Evolutionary conservation across 2,113 vertebrate genomes (phyloP).

Genomic region (Dipodomys stephensi): DNA sequence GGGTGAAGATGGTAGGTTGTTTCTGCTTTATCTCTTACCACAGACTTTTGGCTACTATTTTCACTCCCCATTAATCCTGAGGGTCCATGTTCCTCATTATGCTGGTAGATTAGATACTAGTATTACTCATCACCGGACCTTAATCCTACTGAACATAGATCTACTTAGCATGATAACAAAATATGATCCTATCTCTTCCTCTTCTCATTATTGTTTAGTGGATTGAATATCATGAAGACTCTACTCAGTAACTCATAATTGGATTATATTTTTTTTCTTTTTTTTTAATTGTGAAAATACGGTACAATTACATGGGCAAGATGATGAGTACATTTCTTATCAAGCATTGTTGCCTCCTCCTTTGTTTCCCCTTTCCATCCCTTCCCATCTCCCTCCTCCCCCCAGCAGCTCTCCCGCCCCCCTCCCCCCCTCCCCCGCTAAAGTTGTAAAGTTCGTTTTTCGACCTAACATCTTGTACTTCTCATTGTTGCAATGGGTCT

Average conservation of each 20-base stretch:
- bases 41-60: neutral
- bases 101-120: neutral
- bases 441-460: too few species aligned
- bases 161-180: neutral
- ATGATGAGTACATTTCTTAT: too few species aligned
- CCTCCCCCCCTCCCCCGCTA: too few species aligned
- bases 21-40: neutral
- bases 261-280: neutral
- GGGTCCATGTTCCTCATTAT: neutral
- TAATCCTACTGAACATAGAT: neutral
- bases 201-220: neutral
- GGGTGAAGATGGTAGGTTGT: neutral
- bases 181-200: neutral
- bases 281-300: too few species aligned
- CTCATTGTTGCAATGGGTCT: too few species aligned
- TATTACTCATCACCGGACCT: neutral
- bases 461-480: too few species aligned
- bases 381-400: too few species aligned
- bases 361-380: too few species aligned
- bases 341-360: too few species aligned
- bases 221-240: neutral
- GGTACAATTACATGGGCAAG: too few species aligned
- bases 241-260: neutral
- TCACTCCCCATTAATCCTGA: neutral
- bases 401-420: too few species aligned